phyloP scores from a whole-genome alignment of 2,113 vertebrate genomes.

The Castor canadensis region DNA sequence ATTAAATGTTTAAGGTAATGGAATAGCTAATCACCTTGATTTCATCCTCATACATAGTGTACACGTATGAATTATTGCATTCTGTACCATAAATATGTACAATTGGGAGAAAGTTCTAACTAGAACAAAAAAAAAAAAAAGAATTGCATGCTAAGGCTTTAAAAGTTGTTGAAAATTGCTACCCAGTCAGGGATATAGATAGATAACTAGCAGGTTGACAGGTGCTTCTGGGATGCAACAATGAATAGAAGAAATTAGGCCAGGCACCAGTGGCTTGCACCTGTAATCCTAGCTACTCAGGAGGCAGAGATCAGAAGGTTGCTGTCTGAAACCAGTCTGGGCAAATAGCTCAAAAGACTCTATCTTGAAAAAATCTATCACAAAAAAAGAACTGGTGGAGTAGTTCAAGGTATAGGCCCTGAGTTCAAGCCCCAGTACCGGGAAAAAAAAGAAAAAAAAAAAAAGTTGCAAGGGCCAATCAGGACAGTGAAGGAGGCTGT shows the following conservation, averaged over 20 bases:
- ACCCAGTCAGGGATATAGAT: background rate
- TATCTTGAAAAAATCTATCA: too few relatives aligned
- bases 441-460: too few relatives aligned
- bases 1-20: background rate
- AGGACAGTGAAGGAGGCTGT: background rate
- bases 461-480: background rate
- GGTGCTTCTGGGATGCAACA: background rate
- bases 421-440: too few relatives aligned
- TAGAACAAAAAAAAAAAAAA: background rate
- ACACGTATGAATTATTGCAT: background rate
- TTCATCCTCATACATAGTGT: background rate
- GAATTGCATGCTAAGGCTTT: background rate
- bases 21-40: background rate
- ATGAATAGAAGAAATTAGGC: background rate
- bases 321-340: too few relatives aligned
- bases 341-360: too few relatives aligned
- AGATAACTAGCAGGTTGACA: background rate
- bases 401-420: too few relatives aligned
- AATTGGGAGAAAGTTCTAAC: background rate
- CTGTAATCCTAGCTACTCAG: too few relatives aligned
- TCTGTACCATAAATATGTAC: background rate
- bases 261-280: too few relatives aligned
- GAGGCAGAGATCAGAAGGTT: too few relatives aligned
- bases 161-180: slow-evolving; percentile 6
- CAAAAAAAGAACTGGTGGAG: too few relatives aligned